Evolutionary conservation across 2,888 invertebrate genomes (phyloP).

Genomic region (Emmelina monodactyla): DNA sequence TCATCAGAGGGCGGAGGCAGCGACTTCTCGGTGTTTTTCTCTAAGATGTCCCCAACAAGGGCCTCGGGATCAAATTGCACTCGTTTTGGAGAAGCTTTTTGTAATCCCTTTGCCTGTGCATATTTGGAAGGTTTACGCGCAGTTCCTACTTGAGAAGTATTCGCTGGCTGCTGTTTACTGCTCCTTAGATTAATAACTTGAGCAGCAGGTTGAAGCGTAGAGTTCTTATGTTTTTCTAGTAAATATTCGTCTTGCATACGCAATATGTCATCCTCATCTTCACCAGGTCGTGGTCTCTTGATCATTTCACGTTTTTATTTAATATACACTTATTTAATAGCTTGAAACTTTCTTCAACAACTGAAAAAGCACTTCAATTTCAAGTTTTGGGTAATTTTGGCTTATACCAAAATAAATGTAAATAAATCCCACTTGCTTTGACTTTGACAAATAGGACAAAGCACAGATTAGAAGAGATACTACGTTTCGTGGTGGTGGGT

Average conservation of each 20-base stretch:
- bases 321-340: too few relatives aligned
- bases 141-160: conserved; percentile 14
- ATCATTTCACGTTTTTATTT: too few relatives aligned
- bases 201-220: conserved; percentile 68
- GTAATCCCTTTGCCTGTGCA: conserved; percentile 42
- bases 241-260: conserved; percentile 77
- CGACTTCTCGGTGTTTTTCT: conserved; percentile 29
- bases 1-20: conserved; percentile 20
- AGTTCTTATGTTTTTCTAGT: conserved; percentile 58
- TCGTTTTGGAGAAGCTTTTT: conserved; percentile 49
- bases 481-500: too few relatives aligned
- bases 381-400: too few relatives aligned
- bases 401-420: too few relatives aligned
- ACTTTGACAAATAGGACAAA: too few relatives aligned
- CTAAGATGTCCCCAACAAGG: conserved; percentile 37
- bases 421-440: too few relatives aligned
- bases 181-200: conserved; percentile 58
- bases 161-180: conserved; percentile 23
- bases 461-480: too few relatives aligned
- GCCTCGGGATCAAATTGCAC: conserved; percentile 23
- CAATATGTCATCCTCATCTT: conserved; percentile 77
- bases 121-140: conserved; percentile 45
- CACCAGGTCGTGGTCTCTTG: conserved; percentile 72
- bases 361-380: too few relatives aligned
- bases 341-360: too few relatives aligned